These are phyloP conservation scores for Chloroceryle amazona DNA, from an alignment of 2,797 vertebrate species.

Conservation along the genomic window DNA sequence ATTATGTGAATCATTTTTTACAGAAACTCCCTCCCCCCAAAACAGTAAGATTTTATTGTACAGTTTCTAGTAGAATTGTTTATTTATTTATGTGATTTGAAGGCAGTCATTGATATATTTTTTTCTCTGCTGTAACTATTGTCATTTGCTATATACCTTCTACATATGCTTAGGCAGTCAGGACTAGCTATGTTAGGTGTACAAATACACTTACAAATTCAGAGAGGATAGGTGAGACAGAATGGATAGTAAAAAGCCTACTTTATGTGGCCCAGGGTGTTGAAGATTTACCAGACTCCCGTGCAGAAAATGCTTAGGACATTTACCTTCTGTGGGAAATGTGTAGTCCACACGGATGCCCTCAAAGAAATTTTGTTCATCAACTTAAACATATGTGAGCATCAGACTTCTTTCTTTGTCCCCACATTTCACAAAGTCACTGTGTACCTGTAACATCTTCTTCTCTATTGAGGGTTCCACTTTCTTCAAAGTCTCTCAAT, in stretches of 20 bases:
- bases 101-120: neutral
- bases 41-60: neutral
- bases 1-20: accelerated
- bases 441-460: neutral
- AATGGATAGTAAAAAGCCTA: neutral
- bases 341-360: accelerated
- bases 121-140: neutral
- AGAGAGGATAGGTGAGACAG: neutral
- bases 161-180: neutral
- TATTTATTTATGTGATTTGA: neutral
- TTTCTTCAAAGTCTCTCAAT: neutral
- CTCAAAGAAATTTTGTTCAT: neutral
- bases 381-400: accelerated
- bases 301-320: neutral
- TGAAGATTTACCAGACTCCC: neutral
- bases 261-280: accelerated
- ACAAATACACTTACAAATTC: neutral
- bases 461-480: neutral
- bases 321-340: neutral
- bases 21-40: too few species aligned
- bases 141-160: neutral
- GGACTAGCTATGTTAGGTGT: neutral
- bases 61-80: neutral
- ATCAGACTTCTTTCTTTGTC: neutral
- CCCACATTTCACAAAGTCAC: neutral